Conservation (phyloP, 2,797 vertebrate species). For the Diplodus sargus region DNA sequence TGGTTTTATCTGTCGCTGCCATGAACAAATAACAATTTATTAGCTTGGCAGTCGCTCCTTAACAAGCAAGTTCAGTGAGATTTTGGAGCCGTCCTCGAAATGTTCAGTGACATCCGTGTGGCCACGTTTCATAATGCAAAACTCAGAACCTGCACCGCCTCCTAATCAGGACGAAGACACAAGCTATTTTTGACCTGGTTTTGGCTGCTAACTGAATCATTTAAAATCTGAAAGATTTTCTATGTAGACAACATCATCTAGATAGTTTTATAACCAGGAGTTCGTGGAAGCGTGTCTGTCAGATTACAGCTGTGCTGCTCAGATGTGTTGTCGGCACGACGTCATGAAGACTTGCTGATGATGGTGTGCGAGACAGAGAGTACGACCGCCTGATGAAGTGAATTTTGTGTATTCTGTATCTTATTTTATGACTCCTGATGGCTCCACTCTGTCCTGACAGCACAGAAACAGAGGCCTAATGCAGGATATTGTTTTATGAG, state of each 20-base stretch:
- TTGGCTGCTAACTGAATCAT: background rate
- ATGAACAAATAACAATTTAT: background rate
- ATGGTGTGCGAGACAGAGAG: no score
- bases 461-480: no score
- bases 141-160: background rate
- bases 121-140: background rate
- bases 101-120: background rate
- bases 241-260: background rate
- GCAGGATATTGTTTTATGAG: no score
- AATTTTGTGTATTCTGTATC: no score
- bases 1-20: constrained; percentile 7
- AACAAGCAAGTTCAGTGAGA: background rate
- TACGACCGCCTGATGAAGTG: no score
- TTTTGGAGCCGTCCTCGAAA: background rate
- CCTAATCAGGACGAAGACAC: background rate
- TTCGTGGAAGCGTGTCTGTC: background rate
- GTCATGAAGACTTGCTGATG: no score
- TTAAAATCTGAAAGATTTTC: constrained; percentile 10
- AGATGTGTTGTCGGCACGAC: no score
- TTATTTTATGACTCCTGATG: no score
- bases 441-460: no score
- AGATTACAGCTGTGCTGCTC: background rate
- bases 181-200: background rate
- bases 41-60: background rate
- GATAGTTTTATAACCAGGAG: background rate